These are phyloP conservation scores for Thysanoteuthis rhombus DNA, from an alignment of 2,888 invertebrate species.

Conservation along the genomic window DNA sequence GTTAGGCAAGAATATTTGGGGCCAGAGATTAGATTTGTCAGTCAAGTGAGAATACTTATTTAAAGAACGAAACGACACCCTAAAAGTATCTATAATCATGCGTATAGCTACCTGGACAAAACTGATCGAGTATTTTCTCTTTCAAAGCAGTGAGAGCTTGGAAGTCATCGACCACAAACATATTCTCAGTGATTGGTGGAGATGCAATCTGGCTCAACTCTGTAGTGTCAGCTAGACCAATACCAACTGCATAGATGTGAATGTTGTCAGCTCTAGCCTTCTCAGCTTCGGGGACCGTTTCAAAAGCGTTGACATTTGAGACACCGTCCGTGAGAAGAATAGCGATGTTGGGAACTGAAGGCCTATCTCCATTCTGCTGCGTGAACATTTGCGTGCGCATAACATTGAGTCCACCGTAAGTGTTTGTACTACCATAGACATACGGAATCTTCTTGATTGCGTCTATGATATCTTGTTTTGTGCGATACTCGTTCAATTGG, in stretches of 20 bases:
- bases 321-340: conserved; percentile 35
- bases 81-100: neutral
- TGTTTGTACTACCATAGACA: conserved; percentile 59
- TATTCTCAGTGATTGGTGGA: conserved; percentile 44
- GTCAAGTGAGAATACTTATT: neutral
- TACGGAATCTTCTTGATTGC: conserved; percentile 52
- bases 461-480: conserved; percentile 44
- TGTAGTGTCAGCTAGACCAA: conserved; percentile 48
- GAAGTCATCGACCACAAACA: conserved; percentile 44
- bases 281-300: conserved; percentile 40
- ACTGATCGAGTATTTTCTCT: conserved; percentile 43
- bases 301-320: conserved; percentile 56
- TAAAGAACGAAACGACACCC: no score
- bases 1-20: neutral
- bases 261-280: no score
- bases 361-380: conserved; percentile 53
- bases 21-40: neutral
- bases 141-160: conserved; percentile 40
- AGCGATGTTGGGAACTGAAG: conserved; percentile 39
- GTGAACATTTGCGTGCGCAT: conserved; percentile 53
- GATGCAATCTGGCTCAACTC: conserved; percentile 55
- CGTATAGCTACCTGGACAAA: conserved; percentile 44
- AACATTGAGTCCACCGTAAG: conserved; percentile 56
- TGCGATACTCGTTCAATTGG: conserved; percentile 41
- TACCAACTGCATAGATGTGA: conserved; percentile 43